Conservation (phyloP, 1,140 invertebrate genomes). For the Oedothorax gibbosus region DNA sequence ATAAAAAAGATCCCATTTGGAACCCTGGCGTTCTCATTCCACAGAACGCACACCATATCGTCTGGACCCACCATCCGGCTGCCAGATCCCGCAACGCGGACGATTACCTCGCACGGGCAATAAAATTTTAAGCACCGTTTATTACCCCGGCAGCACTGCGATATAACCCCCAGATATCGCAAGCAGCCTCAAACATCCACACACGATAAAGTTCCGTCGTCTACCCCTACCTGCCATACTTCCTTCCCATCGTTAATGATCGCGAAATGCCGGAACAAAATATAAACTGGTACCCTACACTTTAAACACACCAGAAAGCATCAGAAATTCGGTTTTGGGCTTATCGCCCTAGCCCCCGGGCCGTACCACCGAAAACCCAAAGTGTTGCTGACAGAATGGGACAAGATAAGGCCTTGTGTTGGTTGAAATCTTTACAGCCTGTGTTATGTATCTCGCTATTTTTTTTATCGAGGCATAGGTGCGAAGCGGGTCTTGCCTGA, state of each 20-base stretch:
- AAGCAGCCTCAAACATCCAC: constrained; percentile 23
- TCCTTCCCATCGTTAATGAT: constrained; percentile 46
- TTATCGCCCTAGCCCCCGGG: constrained; percentile 51
- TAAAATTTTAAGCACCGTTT: constrained; percentile 60
- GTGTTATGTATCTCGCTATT: constrained; percentile 41
- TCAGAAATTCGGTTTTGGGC: constrained; percentile 25
- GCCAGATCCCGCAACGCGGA: neutral
- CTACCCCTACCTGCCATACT: neutral
- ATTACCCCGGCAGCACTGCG: constrained; percentile 33
- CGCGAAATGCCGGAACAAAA: constrained; percentile 56
- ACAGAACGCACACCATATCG: too few species aligned
- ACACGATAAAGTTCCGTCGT: constrained; percentile 50
- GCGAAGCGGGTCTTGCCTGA: constrained; percentile 4
- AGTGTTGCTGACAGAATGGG: constrained; percentile 47
- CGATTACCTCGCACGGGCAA: constrained; percentile 40
- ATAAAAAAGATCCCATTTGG: too few species aligned
- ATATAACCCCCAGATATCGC: constrained; percentile 54
- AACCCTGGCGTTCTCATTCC: too few species aligned
- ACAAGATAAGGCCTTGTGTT: constrained; percentile 40
- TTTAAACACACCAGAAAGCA: constrained; percentile 12
- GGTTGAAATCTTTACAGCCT: constrained; percentile 54
- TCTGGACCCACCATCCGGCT: too few species aligned
- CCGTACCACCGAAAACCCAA: constrained; percentile 40
- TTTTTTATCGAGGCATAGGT: constrained; percentile 54
- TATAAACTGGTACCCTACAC: constrained; percentile 7